Evolutionary conservation across 2,797 vertebrate species (phyloP), one percentile per base, ranked within the genome.

Genomic region (Sebastes diaconus): DNA sequence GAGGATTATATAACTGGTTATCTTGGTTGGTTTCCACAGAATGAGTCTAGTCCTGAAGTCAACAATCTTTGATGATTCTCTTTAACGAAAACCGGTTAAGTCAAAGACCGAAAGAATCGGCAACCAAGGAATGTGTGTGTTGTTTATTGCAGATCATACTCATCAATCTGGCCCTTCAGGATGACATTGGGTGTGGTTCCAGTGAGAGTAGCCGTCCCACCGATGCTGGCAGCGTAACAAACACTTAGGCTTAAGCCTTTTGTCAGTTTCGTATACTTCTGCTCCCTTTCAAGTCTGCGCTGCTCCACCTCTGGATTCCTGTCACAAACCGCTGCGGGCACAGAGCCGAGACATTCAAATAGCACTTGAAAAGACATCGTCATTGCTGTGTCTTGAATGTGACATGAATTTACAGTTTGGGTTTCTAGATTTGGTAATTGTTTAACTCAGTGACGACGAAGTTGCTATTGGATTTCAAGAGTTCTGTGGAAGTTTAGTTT

Each of bases 101-200:
- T 50, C 18, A 50, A 8, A 20, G 18, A 61, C 59, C 29, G 32
- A 18, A 61, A 11, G 20, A 20, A 32, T n/a, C 29, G 6, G 29
- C 29, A 60, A 3, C 27, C 16, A 29, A 36, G 34, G 4, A 36
- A 36, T 36, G 34, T 57, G 54, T 4, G 27, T 30, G 52, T 18
- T 20, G 18, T 52, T n/a, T 34, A 14, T 16, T 20, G 27, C 16
- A 32, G 20, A 6, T 52, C 96, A 78, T 94, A 98, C 97, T 94
- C 64, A 61, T 96, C 87, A 24, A 98, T 16, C 88, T 97, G 97
- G 85, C 97, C 97, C 84, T 97, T 95, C 80, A 98, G 84, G 77
- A 98, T 96, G 86, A 98, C 95, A 20, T 98, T 98, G 65, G 97
- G 96, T 0, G 96, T 92, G 61, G 97, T 97, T 68, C 97, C 97